Base-by-base conservation (phyloP, 2,113 vertebrate genomes). In the Eonycteris spelaea region DNA sequence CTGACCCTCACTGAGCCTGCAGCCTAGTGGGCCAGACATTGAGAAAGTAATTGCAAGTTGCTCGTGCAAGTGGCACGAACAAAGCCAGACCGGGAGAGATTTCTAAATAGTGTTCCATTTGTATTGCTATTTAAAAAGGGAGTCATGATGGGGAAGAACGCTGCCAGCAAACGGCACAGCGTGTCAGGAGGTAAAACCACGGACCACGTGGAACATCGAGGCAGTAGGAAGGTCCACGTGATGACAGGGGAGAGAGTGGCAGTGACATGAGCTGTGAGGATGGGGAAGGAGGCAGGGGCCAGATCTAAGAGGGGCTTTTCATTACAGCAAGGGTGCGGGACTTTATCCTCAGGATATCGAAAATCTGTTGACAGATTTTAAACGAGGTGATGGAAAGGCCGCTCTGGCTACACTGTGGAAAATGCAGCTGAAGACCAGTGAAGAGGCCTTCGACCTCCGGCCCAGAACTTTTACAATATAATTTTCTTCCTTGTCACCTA, bases 151-250 rank as follows among this genome's bases (percentile, higher is more conserved):
- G 26, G 33, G n/a, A 33, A 67, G 30, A 18, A 48, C 51, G 11
- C 7, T 57, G 9, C 30, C 73, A 22, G 18, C 8, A 28, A 5
- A 38, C 33, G 48, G 30, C 19, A 78, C 1, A 59, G 10, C 14
- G 14, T 2, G 4, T 26, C 35, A 38, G 51, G 68, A 74, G 28
- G 26, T 8, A 74, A 53, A 92, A 19, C 15, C 51, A 55, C 71
- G 67, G 51, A 68, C 5, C 26, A 5, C 1, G 0, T 19, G 22
- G 45, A 14, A 5, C 30, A 3, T 1, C 38, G 14, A 7, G n/a
- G 40, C 21, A 74, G 15, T 1, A 15, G 38, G 24, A 67, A 53
- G 24, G 19, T 22, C 22, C 30, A 22, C 1, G 5, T 38, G n/a
- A 65, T 53, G 65, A 1, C 43, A 48, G 22, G 2, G 12, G 10